These are phyloP conservation scores for Prunella strophiata DNA, from an alignment of 2,797 vertebrate genomes.

Conservation along the genomic window DNA sequence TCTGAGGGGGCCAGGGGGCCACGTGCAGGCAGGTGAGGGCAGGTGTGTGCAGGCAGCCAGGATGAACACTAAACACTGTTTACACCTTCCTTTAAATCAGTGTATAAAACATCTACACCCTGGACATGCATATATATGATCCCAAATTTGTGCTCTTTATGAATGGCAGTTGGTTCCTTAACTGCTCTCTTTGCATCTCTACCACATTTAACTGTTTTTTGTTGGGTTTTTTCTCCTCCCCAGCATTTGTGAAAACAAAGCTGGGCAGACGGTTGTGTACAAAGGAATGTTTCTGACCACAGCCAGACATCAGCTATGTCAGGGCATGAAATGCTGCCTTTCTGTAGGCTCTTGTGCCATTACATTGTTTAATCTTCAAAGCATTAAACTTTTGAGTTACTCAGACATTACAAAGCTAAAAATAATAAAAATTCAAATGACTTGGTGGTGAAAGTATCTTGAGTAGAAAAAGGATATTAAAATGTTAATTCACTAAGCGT, in stretches of 20 bases:
- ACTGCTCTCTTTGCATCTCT: conserved; percentile 30
- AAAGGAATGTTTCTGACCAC: conserved; percentile 55
- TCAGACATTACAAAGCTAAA: conserved; percentile 52
- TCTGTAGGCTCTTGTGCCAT: conserved; percentile 30
- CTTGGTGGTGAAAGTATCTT: conserved; percentile 51
- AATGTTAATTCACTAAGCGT: conserved; percentile 55
- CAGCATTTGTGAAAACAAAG: conserved; percentile 42
- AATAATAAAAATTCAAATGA: conserved; percentile 67
- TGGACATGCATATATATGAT: not conserved
- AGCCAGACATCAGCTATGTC: conserved; percentile 54
- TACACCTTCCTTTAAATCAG: not conserved
- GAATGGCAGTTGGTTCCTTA: conserved; percentile 22
- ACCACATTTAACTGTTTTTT: not conserved
- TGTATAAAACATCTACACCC: not conserved
- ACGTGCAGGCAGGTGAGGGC: not conserved
- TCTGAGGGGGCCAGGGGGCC: not conserved
- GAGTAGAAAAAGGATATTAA: conserved; percentile 60
- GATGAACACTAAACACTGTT: not conserved
- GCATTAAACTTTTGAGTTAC: conserved; percentile 39
- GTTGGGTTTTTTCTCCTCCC: not conserved
- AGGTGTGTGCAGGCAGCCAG: not conserved
- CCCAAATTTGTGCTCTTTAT: not conserved
- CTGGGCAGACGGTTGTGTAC: conserved; percentile 12
- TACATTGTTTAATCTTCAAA: conserved; percentile 58
- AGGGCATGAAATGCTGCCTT: conserved; percentile 27